Conservation (phyloP, 2,113 vertebrate species). For the Malaclemys terrapin region DNA sequence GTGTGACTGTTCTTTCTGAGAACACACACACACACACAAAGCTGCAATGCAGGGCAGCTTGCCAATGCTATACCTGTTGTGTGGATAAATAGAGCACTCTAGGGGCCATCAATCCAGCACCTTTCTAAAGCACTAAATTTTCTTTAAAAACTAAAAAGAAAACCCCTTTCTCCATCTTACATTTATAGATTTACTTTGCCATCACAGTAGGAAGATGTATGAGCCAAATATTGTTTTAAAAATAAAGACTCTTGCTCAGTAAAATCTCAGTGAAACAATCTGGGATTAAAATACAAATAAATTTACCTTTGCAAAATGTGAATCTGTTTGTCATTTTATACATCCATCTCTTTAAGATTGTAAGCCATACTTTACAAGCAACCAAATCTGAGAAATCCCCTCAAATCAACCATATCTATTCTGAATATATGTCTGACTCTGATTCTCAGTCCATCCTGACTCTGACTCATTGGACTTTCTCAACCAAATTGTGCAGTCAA, state of each 20-base stretch:
- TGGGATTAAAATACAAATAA: background rate
- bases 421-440: background rate
- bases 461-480: background rate
- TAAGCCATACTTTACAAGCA: constrained; percentile 3
- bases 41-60: constrained; percentile 20
- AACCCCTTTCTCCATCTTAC: background rate
- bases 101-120: background rate
- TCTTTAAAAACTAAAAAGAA: constrained; percentile 8
- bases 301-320: background rate
- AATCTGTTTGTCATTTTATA: constrained; percentile 6
- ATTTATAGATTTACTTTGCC: constrained; percentile 16
- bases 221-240: background rate
- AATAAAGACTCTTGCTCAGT: background rate
- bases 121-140: constrained; percentile 20
- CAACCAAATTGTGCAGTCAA: background rate
- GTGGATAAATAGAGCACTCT: constrained; percentile 22
- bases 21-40: background rate
- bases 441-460: background rate
- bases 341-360: background rate
- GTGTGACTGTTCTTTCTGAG: background rate
- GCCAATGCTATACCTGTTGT: background rate
- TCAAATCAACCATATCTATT: background rate
- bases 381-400: background rate
- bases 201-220: background rate
- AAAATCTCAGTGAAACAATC: constrained; percentile 2